Evolutionary conservation across 2,888 invertebrate genomes (phyloP).

Genomic region (Zaprionus lineosus): DNA sequence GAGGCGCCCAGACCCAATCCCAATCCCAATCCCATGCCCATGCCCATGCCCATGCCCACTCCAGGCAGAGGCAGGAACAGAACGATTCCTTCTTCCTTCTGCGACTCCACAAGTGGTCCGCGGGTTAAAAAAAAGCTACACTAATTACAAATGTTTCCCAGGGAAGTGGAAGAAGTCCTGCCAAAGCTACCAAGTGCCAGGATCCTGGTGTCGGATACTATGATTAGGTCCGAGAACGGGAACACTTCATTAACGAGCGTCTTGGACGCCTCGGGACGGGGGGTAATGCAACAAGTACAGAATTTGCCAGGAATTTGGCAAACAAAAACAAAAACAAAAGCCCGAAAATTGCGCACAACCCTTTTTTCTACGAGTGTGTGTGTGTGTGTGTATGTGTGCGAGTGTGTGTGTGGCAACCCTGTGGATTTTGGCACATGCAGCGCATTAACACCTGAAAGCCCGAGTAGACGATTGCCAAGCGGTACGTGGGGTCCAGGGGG

Average conservation of each 20-base stretch:
- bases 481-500: conserved; percentile 12
- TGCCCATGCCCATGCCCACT: too few species aligned
- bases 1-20: neutral
- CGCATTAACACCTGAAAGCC: conserved; percentile 66
- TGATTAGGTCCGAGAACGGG: conserved; percentile 49
- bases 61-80: too few species aligned
- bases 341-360: conserved; percentile 2
- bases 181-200: conserved; percentile 37
- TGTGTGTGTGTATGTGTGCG: too few species aligned
- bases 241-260: conserved; percentile 38
- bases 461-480: conserved; percentile 12
- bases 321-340: conserved; percentile 26
- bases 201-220: conserved; percentile 54
- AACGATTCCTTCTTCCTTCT: too few species aligned
- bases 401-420: conserved; percentile 48
- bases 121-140: conserved; percentile 36
- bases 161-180: conserved; percentile 39
- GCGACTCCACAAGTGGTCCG: conserved; percentile 60
- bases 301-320: conserved; percentile 34
- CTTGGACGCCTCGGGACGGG: conserved; percentile 7
- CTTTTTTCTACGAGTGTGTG: too few species aligned
- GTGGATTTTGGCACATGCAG: conserved; percentile 51
- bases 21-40: too few species aligned
- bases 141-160: conserved; percentile 78
- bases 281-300: conserved; percentile 60